Evolutionary conservation across 1,140 invertebrate species (phyloP).

Genomic region (Chlorops oryzae): DNA sequence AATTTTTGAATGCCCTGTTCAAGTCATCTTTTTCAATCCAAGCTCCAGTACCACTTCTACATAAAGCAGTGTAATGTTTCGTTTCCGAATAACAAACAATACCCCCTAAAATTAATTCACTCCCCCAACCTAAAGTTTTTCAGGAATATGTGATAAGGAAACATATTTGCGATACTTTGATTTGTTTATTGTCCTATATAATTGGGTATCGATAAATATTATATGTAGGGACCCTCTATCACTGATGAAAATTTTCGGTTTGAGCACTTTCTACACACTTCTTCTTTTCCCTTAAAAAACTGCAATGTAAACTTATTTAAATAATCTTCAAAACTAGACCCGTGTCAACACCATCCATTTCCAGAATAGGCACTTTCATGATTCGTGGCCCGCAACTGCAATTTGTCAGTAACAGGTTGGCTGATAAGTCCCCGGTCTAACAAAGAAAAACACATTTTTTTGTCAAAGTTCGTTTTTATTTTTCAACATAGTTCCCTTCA

Average conservation of each 20-base stretch:
- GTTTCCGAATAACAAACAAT: background rate
- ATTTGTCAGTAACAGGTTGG: too few relatives aligned
- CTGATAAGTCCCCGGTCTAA: too few relatives aligned
- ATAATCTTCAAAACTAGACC: background rate
- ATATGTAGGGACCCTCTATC: background rate
- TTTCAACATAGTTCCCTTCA: too few relatives aligned
- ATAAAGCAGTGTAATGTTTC: background rate
- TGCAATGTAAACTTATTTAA: background rate
- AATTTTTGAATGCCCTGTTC: too few relatives aligned
- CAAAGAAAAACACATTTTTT: too few relatives aligned
- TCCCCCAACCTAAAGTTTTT: background rate
- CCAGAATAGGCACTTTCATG: background rate
- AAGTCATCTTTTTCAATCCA: background rate
- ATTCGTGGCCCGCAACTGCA: background rate
- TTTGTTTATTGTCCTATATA: background rate
- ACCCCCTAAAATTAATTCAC: background rate
- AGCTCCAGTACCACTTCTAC: background rate
- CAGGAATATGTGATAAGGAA: background rate
- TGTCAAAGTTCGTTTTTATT: too few relatives aligned
- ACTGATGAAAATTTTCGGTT: too few relatives aligned
- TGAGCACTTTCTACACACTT: background rate
- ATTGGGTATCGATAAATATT: background rate
- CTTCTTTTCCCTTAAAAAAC: background rate
- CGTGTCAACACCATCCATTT: background rate
- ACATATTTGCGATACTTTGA: background rate